Percentiles rank a stretch among this genome's conserved stretches.
Evolutionary conservation across 2,888 invertebrate species (phyloP).

Genomic region (Electrophaes corylata): DNA sequence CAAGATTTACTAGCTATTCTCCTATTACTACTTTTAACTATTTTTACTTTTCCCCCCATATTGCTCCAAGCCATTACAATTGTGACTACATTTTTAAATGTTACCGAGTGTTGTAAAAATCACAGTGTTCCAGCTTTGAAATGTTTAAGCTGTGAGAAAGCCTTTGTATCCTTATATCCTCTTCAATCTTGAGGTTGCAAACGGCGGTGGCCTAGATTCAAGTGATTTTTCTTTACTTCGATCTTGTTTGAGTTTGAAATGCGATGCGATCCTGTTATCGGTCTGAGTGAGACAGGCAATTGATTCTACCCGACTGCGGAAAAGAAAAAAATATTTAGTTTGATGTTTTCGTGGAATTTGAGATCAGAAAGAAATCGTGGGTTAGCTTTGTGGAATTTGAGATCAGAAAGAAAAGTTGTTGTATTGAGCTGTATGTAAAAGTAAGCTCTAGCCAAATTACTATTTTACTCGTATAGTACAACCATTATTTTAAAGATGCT

Average conservation of each 20-base stretch:
- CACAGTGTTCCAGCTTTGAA: constrained; percentile 3
- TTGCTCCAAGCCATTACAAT: too few species aligned
- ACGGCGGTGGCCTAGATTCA: constrained; percentile 20
- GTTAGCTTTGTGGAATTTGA: background rate
- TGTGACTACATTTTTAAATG: too few species aligned
- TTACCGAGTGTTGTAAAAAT: background rate
- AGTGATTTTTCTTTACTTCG: constrained; percentile 24
- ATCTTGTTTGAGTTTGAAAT: constrained; percentile 10
- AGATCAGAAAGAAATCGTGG: too few species aligned
- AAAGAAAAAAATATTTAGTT: background rate
- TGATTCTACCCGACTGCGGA: background rate
- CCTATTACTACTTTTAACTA: too few species aligned
- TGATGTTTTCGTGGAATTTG: background rate
- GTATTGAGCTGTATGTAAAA: too few species aligned
- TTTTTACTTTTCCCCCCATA: too few species aligned
- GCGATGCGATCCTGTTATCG: background rate
- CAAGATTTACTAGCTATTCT: too few species aligned
- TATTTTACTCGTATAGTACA: too few species aligned
- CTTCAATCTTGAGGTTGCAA: constrained; percentile 24
- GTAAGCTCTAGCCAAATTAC: too few species aligned
- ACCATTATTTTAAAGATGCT: too few species aligned
- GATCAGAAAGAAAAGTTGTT: background rate
- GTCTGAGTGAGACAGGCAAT: constrained; percentile 5
- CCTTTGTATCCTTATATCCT: constrained; percentile 26
- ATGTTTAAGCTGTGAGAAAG: background rate